phyloP scores from a whole-genome alignment of 2,797 vertebrate species.

The Luscinia megarhynchos region DNA sequence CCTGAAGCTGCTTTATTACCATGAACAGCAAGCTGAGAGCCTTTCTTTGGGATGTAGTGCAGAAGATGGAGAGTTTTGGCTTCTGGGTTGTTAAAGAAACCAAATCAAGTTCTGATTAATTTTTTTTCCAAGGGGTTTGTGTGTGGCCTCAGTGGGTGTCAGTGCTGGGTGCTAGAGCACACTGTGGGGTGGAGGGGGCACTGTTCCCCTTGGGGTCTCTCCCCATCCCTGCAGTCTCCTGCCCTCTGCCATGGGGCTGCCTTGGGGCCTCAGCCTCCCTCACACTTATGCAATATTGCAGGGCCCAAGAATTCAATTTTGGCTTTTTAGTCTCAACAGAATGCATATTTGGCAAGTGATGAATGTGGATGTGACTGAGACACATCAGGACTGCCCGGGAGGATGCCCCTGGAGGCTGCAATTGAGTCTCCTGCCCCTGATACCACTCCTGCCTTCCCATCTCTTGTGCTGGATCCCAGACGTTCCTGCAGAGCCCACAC shows the following conservation, averaged over 20 bases:
- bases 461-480: not conserved
- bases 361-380: not conserved
- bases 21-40: not conserved
- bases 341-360: not conserved
- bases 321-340: not conserved
- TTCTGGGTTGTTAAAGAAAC: not conserved
- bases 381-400: not conserved
- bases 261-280: not conserved
- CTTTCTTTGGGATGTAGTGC: not conserved
- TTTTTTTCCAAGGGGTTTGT: not conserved
- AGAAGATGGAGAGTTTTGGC: not conserved
- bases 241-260: not conserved
- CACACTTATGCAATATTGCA: fast-evolving
- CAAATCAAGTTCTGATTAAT: not conserved
- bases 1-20: not conserved
- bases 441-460: not conserved
- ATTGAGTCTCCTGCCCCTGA: not conserved
- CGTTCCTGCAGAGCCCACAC: not conserved
- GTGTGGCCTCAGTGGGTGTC: not conserved
- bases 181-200: not conserved
- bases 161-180: not conserved
- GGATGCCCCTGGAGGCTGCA: not conserved
- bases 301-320: not conserved
- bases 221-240: not conserved
- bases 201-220: not conserved